A percentile compares a stretch with the other conserved stretches of the same genome.
These are phyloP conservation scores for Tachysurus fulvidraco DNA, from an alignment of 2,113 vertebrate species.

Conservation along the genomic window DNA sequence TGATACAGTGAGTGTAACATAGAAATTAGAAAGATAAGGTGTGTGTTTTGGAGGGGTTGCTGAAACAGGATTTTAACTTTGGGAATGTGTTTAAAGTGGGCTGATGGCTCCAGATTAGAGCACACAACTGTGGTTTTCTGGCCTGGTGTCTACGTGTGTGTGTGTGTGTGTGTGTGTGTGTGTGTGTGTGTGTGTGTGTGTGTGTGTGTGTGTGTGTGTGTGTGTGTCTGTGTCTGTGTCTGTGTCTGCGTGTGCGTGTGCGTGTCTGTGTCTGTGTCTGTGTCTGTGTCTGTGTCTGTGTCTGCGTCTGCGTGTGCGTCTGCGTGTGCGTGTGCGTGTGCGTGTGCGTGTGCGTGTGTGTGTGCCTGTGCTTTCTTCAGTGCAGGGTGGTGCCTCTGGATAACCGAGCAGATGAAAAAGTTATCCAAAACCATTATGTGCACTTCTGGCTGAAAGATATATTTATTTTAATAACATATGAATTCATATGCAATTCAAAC, in stretches of 20 bases:
- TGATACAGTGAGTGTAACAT: constrained; percentile 16
- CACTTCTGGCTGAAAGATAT: constrained; percentile 44
- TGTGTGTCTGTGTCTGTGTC: constrained; percentile 18
- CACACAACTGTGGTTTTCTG: constrained; percentile 58
- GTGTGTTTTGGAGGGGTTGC: constrained; percentile 36
- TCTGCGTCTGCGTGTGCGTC: too few species aligned
- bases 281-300: constrained; percentile 13
- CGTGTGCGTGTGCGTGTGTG: constrained; percentile 22
- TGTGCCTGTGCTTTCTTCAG: constrained; percentile 36
- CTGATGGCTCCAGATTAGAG: constrained; percentile 55
- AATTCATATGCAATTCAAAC: constrained; percentile 31
- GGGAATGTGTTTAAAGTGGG: constrained; percentile 61
- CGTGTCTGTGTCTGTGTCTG: constrained; percentile 14
- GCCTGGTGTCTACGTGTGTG: constrained; percentile 13
- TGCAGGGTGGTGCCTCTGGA: constrained; percentile 44
- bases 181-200: constrained; percentile 33
- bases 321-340: constrained; percentile 22
- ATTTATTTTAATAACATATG: constrained; percentile 48
- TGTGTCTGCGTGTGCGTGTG: too few species aligned
- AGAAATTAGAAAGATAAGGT: constrained; percentile 39
- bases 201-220: constrained; percentile 30
- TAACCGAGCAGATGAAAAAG: constrained; percentile 53
- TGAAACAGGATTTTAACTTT: constrained; percentile 50
- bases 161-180: constrained; percentile 10
- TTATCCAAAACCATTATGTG: constrained; percentile 37